Conservation (phyloP, 2,113 vertebrate genomes). For the Hyperoodon ampullatus region DNA sequence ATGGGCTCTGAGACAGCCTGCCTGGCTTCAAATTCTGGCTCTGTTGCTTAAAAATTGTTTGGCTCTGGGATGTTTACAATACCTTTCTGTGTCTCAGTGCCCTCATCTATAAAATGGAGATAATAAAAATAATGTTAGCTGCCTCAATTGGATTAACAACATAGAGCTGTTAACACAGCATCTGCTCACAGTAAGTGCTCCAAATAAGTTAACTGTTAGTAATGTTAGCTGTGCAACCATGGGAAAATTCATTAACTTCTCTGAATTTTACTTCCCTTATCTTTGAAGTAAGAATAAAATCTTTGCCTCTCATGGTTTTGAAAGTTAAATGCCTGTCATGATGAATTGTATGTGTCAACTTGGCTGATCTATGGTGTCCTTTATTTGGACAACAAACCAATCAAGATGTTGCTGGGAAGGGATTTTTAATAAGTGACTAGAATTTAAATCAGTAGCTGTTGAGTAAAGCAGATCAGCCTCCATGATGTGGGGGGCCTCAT, state of each 20-base stretch:
- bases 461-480: not conserved
- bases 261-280: not conserved
- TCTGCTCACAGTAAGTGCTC: not conserved
- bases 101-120: not conserved
- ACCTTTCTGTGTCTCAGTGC: not conserved
- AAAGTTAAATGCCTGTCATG: not conserved
- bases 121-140: not conserved
- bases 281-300: conserved; percentile 1
- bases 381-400: not conserved
- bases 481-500: not conserved
- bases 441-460: not conserved
- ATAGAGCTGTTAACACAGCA: not conserved
- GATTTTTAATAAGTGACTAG: not conserved
- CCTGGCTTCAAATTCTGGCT: not conserved
- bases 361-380: not conserved
- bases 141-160: not conserved
- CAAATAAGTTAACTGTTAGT: not conserved
- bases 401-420: not conserved
- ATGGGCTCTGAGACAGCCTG: not conserved
- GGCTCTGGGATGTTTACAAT: not conserved
- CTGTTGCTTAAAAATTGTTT: not conserved
- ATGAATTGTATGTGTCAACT: not conserved
- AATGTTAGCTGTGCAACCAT: not conserved
- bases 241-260: not conserved
- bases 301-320: not conserved